Conservation (phyloP, 2,797 vertebrate genomes). For the Sebastes itinus region DNA sequence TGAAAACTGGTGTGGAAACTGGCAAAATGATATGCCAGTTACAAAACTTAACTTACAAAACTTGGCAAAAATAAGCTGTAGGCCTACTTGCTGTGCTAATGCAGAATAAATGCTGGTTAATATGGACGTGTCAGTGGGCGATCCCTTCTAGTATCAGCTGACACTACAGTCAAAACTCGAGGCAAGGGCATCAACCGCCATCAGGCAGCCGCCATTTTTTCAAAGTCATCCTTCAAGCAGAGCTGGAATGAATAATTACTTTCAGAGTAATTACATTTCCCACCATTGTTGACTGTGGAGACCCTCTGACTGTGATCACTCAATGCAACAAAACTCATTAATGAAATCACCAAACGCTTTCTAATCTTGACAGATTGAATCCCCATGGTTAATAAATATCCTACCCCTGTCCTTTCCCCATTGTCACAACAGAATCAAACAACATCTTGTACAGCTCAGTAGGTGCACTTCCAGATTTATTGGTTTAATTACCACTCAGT, state of each 20-base stretch:
- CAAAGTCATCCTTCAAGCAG: constrained; percentile 51
- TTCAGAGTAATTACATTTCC: constrained; percentile 76
- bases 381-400: constrained; percentile 66
- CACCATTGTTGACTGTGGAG: constrained; percentile 71
- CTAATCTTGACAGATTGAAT: constrained; percentile 68
- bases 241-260: constrained; percentile 69
- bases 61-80: not conserved
- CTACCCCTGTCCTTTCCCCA: constrained; percentile 33
- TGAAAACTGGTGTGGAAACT: not conserved
- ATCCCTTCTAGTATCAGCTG: not conserved
- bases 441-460: constrained; percentile 49
- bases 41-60: not conserved
- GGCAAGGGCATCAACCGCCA: constrained; percentile 33
- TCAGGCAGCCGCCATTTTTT: constrained; percentile 23
- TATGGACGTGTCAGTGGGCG: not conserved
- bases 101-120: not conserved
- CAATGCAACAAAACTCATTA: constrained; percentile 77
- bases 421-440: constrained; percentile 42
- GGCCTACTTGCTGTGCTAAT: not conserved
- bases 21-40: not conserved
- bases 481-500: constrained; percentile 47
- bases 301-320: constrained; percentile 70
- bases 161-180: constrained; percentile 16
- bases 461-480: constrained; percentile 45
- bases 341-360: constrained; percentile 70